These are phyloP conservation scores for Lutraria lutraria DNA, from an alignment of 2,888 invertebrate genomes.

Conservation along the genomic window DNA sequence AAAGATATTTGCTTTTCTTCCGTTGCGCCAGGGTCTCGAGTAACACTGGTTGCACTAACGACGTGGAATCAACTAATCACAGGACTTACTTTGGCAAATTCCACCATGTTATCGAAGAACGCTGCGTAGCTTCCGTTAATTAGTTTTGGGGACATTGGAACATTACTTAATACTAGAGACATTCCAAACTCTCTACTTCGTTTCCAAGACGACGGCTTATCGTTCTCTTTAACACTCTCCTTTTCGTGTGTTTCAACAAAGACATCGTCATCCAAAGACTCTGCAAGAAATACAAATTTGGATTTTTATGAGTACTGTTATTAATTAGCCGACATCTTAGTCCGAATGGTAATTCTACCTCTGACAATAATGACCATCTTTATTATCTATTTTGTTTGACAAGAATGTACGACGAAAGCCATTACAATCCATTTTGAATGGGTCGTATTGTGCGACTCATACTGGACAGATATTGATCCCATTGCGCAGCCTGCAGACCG, in stretches of 20 bases:
- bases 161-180: slow-evolving; percentile 96
- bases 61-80: neutral
- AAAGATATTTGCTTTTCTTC: neutral
- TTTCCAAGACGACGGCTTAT: slow-evolving; percentile 51
- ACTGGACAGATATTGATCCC: too few species aligned
- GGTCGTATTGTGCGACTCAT: too few species aligned
- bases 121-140: slow-evolving; percentile 88
- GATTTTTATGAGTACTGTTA: neutral
- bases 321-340: neutral
- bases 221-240: slow-evolving; percentile 67
- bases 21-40: too few species aligned
- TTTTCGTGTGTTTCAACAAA: slow-evolving; percentile 62
- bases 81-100: slow-evolving; percentile 76
- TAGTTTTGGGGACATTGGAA: slow-evolving; percentile 98
- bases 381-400: too few species aligned
- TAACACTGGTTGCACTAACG: too few species aligned
- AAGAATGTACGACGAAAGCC: too few species aligned
- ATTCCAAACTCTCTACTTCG: slow-evolving; percentile 92
- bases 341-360: neutral
- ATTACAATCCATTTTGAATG: too few species aligned
- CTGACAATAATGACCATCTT: too few species aligned
- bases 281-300: slow-evolving; percentile 23
- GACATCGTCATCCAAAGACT: slow-evolving; percentile 65
- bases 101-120: slow-evolving; percentile 84
- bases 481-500: too few species aligned